Conservation (phyloP, 2,797 vertebrate species). For the Buceros bicornis region DNA sequence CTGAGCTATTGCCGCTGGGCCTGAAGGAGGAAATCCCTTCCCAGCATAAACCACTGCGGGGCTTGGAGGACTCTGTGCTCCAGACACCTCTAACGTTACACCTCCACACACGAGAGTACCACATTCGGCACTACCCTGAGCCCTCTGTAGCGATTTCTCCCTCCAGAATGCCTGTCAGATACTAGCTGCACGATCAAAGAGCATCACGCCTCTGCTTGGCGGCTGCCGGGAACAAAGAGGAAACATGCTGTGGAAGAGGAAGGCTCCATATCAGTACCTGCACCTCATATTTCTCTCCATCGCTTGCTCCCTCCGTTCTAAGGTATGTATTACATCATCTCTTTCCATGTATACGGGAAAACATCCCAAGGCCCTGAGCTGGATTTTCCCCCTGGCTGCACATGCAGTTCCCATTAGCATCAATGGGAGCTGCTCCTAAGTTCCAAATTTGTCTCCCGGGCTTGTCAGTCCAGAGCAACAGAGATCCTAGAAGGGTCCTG, state of each 20-base stretch:
- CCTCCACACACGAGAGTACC: not conserved
- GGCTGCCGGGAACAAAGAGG: not conserved
- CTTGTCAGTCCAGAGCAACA: conserved; percentile 46
- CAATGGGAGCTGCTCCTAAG: not conserved
- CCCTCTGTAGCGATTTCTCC: rapidly evolving
- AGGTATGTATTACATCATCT: not conserved
- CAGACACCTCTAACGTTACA: not conserved
- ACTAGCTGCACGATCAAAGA: not conserved
- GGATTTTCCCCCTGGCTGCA: conserved; percentile 59
- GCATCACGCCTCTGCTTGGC: not conserved
- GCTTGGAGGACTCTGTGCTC: not conserved
- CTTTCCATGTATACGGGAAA: conserved; percentile 17
- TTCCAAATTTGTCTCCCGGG: not conserved
- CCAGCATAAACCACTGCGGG: not conserved
- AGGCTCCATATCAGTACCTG: not conserved
- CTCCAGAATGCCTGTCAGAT: not conserved
- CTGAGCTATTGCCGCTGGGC: conserved; percentile 23
- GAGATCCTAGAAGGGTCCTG: conserved; percentile 23
- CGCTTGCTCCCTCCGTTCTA: not conserved
- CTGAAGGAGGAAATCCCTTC: not conserved
- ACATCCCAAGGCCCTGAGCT: conserved; percentile 25
- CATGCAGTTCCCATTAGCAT: conserved; percentile 45
- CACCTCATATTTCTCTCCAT: not conserved
- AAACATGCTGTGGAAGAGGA: not conserved
- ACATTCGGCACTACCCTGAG: not conserved